phyloP scores from a whole-genome alignment of 2,113 vertebrate species.

The Passerina amoena region DNA sequence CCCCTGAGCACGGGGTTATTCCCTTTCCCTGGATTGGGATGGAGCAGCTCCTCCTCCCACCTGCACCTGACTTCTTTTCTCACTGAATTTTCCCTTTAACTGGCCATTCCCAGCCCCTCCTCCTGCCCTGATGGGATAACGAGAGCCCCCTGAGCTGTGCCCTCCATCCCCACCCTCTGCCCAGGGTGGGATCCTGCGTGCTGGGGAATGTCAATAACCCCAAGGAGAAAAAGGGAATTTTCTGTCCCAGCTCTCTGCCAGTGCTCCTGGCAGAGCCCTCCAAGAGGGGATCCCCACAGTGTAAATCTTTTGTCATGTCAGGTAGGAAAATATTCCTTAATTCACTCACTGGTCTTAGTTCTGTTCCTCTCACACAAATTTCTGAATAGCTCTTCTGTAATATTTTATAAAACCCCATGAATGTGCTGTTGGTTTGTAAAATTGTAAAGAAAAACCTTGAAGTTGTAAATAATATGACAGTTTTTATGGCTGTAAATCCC shows the following conservation, averaged over 20 bases:
- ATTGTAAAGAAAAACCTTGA: not conserved
- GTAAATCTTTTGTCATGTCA: rapidly evolving
- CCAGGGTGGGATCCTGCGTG: not conserved
- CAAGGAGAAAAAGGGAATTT: rapidly evolving
- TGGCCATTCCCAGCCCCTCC: too few species aligned
- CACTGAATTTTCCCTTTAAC: not conserved
- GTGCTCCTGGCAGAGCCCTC: rapidly evolving
- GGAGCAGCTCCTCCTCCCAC: not conserved
- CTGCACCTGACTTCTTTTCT: not conserved
- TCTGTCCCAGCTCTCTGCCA: rapidly evolving
- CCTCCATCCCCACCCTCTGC: not conserved
- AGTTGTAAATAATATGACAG: not conserved
- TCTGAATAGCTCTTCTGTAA: not conserved
- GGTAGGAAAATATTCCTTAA: not conserved
- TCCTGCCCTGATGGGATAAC: not conserved
- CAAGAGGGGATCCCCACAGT: rapidly evolving
- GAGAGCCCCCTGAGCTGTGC: not conserved
- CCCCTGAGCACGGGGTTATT: rapidly evolving
- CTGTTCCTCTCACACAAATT: rapidly evolving
- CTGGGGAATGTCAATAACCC: not conserved
- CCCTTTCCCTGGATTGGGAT: rapidly evolving
- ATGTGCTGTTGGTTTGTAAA: not conserved
- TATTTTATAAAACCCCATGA: not conserved
- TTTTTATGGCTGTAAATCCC: not conserved
- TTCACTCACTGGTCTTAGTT: rapidly evolving